Evolutionary conservation across 2,888 invertebrate genomes (phyloP).

Genomic region (Idaea biselata): DNA sequence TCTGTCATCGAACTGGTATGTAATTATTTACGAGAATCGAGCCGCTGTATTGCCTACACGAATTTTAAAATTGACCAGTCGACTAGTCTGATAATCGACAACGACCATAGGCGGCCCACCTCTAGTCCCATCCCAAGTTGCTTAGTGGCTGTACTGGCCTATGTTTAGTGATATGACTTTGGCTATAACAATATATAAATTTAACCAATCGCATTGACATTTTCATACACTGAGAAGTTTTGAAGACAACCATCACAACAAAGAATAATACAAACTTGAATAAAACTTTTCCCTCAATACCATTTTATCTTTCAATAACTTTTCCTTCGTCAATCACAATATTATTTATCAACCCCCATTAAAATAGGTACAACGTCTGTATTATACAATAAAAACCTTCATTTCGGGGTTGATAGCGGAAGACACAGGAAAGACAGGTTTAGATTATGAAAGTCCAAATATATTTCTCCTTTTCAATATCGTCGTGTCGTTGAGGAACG

Average conservation of each 20-base stretch:
- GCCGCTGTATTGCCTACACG: no score
- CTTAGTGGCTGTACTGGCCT: no score
- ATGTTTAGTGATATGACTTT: no score
- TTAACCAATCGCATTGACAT: no score
- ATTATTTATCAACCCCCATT: neutral
- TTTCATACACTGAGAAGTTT: no score
- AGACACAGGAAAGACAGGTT: conserved; percentile 15
- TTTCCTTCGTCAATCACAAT: conserved; percentile 6
- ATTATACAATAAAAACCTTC: conserved; percentile 3
- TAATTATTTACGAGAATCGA: no score
- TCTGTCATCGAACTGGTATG: no score
- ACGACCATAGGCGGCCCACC: no score
- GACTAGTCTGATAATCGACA: no score
- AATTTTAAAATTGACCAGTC: no score
- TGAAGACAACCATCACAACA: conserved; percentile 4
- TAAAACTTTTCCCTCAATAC: neutral
- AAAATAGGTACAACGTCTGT: neutral
- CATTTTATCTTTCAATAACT: neutral
- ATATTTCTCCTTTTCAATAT: conserved; percentile 44
- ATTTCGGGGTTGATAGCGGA: conserved; percentile 3
- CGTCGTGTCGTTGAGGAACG: conserved; percentile 40
- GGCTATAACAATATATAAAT: no score
- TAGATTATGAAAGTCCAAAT: conserved; percentile 21
- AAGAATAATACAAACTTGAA: neutral
- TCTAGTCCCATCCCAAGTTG: no score